phyloP scores from a whole-genome alignment of 64 coral and sea anemone genomes.

The Stichodactyla helianthus region DNA sequence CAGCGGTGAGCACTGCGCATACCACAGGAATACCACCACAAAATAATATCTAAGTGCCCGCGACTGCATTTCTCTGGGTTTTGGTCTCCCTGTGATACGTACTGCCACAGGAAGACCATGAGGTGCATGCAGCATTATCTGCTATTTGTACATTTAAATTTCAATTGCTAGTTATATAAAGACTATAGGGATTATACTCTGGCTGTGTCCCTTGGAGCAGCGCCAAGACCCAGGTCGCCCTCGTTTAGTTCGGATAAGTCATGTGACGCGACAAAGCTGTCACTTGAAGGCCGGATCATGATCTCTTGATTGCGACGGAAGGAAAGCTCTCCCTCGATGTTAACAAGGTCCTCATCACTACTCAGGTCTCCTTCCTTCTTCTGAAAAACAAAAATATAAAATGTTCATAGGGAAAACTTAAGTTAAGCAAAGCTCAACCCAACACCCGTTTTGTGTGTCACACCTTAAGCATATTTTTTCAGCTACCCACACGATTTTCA shows the following conservation, averaged over 20 bases:
- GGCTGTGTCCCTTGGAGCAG: neutral
- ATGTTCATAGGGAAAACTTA: neutral
- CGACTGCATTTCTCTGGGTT: neutral
- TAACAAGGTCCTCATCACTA: constrained; percentile 78
- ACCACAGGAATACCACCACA: neutral
- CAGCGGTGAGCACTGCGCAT: neutral
- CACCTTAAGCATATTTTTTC: no score
- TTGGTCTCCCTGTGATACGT: neutral
- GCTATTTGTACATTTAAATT: constrained; percentile 1
- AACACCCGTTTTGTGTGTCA: no score
- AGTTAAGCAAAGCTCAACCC: no score
- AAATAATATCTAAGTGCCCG: neutral
- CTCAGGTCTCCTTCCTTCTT: constrained; percentile 31
- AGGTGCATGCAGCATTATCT: neutral
- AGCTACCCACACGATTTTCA: no score
- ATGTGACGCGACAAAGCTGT: constrained; percentile 13
- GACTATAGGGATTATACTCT: constrained; percentile 11
- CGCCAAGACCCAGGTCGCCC: constrained; percentile 77
- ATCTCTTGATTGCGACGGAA: constrained; percentile 36
- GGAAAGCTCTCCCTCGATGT: constrained; percentile 53
- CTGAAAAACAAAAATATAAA: neutral
- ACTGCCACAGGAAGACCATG: neutral
- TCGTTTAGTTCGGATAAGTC: constrained; percentile 46
- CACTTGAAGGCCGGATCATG: constrained; percentile 64
- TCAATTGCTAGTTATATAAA: neutral